Base-by-base conservation (phyloP, 2,113 vertebrate species). In the Odocoileus virginianus region DNA sequence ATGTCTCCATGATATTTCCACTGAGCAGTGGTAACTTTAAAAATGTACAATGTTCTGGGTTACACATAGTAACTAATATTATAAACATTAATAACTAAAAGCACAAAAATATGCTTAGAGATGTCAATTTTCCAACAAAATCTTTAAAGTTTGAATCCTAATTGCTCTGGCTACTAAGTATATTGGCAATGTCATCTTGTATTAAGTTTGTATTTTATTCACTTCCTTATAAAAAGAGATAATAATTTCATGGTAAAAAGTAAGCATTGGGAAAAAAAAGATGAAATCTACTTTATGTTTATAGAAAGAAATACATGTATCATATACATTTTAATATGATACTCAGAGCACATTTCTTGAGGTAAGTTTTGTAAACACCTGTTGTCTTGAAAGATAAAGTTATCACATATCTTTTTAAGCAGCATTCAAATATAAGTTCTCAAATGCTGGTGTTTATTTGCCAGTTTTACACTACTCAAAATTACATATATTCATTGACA, bases 311-410 rank as follows among this genome's bases (percentile, higher is more conserved):
- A 36, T 60, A 7, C 14, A 43, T 33, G 16, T 6, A 36, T 82
- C 6, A 30, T 21, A 78, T 9, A 47, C 36, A 93, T 85, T 88
- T 89, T 85, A 87, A 87, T 28, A 13, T 74, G 27, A 60, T 92
- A 58, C 15, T 88, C 52, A 94, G 6, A 60, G 36, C 19, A 94
- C 85, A 95, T 94, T 58, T 58, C 30, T 58, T 91, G 11, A 94
- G 9, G 40, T 87, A 76, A 93, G 96, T 96, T 98, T 23, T 88
- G n/a, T 93, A 91, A 94, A 93, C 52, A 96, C 47, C 71, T 97
- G 64, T 78, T 21, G 28, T 88, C 43, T 57, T 71, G 36, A 93
- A 96, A 61, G 90, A 91, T 96, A 40, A 93, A 81, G 36, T 83
- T 89, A 87, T 96, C 61, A 92, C 55, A 13, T 79, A 71, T 89